These are phyloP conservation scores for Synodontis membranacea DNA, from an alignment of 2,113 vertebrate species.

Conservation along the genomic window DNA sequence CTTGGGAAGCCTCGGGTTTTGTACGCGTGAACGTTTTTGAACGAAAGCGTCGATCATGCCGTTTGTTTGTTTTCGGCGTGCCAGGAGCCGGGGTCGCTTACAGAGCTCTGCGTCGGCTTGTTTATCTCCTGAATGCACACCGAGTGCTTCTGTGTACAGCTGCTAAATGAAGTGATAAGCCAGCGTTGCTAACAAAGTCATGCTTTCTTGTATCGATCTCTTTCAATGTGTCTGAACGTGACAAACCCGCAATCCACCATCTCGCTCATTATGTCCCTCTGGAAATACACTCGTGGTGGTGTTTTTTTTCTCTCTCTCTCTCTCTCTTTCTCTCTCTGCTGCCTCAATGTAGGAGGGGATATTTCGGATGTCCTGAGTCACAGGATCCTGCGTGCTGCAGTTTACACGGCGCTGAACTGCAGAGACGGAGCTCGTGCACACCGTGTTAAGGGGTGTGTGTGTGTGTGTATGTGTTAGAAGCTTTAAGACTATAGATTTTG, in stretches of 20 bases:
- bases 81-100: background rate
- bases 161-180: conserved; percentile 29
- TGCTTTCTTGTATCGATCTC: background rate
- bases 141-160: conserved; percentile 17
- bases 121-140: conserved; percentile 22
- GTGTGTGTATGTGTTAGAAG: background rate
- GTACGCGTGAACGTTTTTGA: conserved; percentile 26
- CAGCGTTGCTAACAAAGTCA: conserved; percentile 7
- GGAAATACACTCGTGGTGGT: background rate
- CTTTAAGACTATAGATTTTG: background rate
- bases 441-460: background rate
- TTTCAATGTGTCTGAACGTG: background rate
- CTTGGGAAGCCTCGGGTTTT: conserved; percentile 8
- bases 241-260: background rate
- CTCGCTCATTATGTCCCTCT: background rate
- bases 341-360: conserved; percentile 23
- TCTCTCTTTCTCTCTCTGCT: background rate
- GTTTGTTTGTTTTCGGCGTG: conserved; percentile 24
- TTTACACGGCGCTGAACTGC: conserved; percentile 15
- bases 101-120: conserved; percentile 19
- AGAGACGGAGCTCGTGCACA: background rate
- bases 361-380: conserved; percentile 13
- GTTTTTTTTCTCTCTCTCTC: background rate
- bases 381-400: background rate
- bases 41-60: conserved; percentile 28